These are phyloP conservation scores for Eupithecia subfuscata DNA, from an alignment of 2,888 invertebrate genomes.

Conservation along the genomic window DNA sequence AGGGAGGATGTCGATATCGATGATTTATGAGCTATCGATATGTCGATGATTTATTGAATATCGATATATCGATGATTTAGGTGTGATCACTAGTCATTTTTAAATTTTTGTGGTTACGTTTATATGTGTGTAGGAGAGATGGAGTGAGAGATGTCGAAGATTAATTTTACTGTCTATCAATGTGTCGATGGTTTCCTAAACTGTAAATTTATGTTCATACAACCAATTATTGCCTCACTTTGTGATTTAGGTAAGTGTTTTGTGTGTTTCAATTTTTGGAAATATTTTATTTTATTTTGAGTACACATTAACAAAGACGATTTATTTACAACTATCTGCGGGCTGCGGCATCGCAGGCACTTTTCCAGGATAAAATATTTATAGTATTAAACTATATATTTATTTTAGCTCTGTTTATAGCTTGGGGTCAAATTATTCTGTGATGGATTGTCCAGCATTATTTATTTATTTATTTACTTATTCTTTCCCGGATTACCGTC, in stretches of 20 bases:
- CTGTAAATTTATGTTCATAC: not conserved
- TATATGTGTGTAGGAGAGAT: not conserved
- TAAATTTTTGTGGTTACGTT: not conserved
- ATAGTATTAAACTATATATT: too few species aligned
- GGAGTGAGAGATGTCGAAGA: not conserved
- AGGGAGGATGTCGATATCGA: conserved; percentile 8
- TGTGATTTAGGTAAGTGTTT: not conserved
- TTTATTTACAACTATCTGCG: not conserved
- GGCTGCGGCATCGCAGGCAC: not conserved
- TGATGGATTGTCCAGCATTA: too few species aligned
- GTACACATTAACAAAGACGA: not conserved
- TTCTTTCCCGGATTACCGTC: not conserved
- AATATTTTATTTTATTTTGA: not conserved
- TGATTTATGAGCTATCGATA: conserved; percentile 10
- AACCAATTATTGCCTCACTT: not conserved
- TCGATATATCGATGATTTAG: not conserved
- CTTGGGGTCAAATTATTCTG: too few species aligned
- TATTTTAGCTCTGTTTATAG: too few species aligned
- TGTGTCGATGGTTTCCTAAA: not conserved
- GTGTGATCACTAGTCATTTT: not conserved
- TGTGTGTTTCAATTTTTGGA: too few species aligned
- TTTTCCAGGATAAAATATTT: not conserved
- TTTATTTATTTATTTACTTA: too few species aligned
- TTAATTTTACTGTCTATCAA: not conserved
- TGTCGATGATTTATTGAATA: conserved; percentile 6